Evolutionary conservation across 2,797 vertebrate species (phyloP).

Genomic region (Coranthus polyacanthus): DNA sequence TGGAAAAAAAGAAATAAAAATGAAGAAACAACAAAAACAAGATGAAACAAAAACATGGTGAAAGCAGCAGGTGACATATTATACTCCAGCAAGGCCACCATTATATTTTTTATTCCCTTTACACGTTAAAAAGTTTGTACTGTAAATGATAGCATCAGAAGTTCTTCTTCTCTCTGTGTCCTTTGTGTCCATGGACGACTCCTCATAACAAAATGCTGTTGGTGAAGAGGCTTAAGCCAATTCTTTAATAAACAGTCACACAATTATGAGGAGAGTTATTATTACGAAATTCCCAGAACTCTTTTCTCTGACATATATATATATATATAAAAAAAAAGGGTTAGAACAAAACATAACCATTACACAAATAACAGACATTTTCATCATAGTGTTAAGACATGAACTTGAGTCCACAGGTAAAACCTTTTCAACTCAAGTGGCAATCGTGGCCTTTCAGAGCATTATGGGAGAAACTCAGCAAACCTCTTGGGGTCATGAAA

Average conservation of each 20-base stretch:
- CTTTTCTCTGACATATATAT: conserved; percentile 49
- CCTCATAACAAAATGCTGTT: conserved; percentile 50
- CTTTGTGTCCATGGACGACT: conserved; percentile 59
- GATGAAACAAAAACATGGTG: conserved; percentile 38
- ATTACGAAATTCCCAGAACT: conserved; percentile 32
- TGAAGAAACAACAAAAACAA: conserved; percentile 2
- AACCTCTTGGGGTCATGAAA: conserved; percentile 37
- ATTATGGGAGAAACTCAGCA: conserved; percentile 35
- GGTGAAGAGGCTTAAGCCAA: conserved; percentile 32
- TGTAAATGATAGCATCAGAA: conserved; percentile 55
- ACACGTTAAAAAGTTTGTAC: conserved; percentile 50
- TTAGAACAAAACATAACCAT: conserved; percentile 49
- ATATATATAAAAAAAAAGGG: conserved; percentile 21
- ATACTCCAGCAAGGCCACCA: conserved; percentile 60
- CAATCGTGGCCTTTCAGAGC: conserved; percentile 65
- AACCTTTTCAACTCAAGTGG: conserved; percentile 63
- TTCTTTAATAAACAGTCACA: conserved; percentile 52
- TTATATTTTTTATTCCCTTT: conserved; percentile 68
- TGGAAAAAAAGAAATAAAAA: conserved; percentile 14
- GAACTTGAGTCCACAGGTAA: conserved; percentile 57
- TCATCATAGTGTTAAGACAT: conserved; percentile 66
- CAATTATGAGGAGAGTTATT: conserved; percentile 50
- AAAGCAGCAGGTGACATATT: conserved; percentile 75
- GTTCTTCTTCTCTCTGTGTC: conserved; percentile 43
- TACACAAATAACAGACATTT: conserved; percentile 49